These are phyloP conservation scores for Laupala kohalensis DNA, from an alignment of 1,140 invertebrate genomes.

Conservation along the genomic window DNA sequence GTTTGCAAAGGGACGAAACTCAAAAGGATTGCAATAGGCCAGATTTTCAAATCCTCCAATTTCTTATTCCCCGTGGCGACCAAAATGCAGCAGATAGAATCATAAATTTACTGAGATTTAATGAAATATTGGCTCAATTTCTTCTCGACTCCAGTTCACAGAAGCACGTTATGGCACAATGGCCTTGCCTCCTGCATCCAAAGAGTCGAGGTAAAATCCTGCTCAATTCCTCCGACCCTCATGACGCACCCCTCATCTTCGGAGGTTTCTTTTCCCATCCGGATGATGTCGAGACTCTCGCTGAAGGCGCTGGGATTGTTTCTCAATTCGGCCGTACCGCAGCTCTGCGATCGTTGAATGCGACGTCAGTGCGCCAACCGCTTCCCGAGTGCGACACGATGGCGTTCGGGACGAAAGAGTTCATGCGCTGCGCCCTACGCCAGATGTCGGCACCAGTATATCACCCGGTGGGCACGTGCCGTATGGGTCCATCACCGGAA, in stretches of 20 bases:
- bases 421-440: slow-evolving; percentile 49
- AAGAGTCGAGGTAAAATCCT: slow-evolving; percentile 28
- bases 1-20: not conserved
- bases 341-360: slow-evolving; percentile 24
- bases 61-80: slow-evolving; percentile 19
- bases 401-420: slow-evolving; percentile 36
- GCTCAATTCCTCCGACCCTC: slow-evolving; percentile 29
- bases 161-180: slow-evolving; percentile 21
- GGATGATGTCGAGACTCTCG: slow-evolving; percentile 21
- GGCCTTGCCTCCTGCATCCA: slow-evolving; percentile 24
- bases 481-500: slow-evolving; percentile 11
- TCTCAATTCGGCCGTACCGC: slow-evolving; percentile 19
- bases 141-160: slow-evolving; percentile 19
- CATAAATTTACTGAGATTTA: too few relatives aligned
- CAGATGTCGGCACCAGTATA: slow-evolving; percentile 23
- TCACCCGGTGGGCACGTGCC: slow-evolving; percentile 14
- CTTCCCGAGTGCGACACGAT: slow-evolving; percentile 31
- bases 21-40: slow-evolving; percentile 29
- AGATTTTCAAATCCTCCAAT: slow-evolving; percentile 37
- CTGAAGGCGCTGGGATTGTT: slow-evolving; percentile 19
- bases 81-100: too few relatives aligned
- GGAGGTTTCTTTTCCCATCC: slow-evolving; percentile 29
- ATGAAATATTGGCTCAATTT: not conserved
- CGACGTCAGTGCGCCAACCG: slow-evolving; percentile 19
- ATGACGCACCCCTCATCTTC: slow-evolving; percentile 34